phyloP scores from a whole-genome alignment of 2,113 vertebrate species.

The Sinocyclocheilus rhinocerous region DNA sequence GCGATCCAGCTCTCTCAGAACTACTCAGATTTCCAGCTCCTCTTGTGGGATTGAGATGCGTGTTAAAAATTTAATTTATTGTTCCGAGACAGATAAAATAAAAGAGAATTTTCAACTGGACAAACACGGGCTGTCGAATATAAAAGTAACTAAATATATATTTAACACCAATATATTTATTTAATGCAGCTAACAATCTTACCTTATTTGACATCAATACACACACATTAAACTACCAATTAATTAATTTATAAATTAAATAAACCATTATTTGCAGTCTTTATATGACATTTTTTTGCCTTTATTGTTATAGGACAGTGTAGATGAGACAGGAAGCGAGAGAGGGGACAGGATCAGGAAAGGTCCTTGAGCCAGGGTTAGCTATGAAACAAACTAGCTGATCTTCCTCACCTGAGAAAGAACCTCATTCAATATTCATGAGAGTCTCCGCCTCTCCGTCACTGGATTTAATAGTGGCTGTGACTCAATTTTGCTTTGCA shows the following conservation, averaged over 20 bases:
- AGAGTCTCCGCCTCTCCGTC: slow-evolving; percentile 9
- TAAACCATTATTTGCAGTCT: too few relatives aligned
- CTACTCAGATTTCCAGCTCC: background rate
- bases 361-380: too few relatives aligned
- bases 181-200: too few relatives aligned
- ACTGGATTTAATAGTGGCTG: background rate
- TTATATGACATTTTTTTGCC: too few relatives aligned
- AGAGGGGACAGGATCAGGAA: too few relatives aligned
- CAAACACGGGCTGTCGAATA: background rate
- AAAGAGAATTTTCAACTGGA: background rate
- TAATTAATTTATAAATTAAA: too few relatives aligned
- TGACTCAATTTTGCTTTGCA: background rate
- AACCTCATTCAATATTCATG: background rate
- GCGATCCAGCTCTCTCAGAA: background rate
- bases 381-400: background rate
- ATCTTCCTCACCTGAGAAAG: slow-evolving; percentile 1
- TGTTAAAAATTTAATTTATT: background rate
- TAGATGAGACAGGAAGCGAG: too few relatives aligned
- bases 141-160: background rate
- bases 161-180: background rate
- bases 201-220: too few relatives aligned
- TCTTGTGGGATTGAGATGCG: background rate
- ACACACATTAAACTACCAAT: too few relatives aligned
- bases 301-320: too few relatives aligned
- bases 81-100: background rate